Evolutionary conservation across 2,888 invertebrate genomes (phyloP), one percentile per base, ranked within the genome.

Genomic region (Drosophila algonquin): DNA sequence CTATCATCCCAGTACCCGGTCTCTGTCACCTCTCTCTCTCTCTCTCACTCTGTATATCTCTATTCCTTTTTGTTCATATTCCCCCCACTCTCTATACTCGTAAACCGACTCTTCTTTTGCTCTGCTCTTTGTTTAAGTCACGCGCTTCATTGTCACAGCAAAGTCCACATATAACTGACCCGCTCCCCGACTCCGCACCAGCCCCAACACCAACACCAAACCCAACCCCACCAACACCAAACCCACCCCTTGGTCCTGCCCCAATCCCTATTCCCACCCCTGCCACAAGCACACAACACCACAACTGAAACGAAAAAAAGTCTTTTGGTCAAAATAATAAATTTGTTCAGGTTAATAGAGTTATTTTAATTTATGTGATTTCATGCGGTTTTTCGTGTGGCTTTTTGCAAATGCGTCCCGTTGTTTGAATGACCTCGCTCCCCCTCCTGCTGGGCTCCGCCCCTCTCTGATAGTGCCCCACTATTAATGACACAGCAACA

Each of bases 321-420:
- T 56, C 59, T 76, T 74, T 79, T 89, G 79, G 76, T 80, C 85
- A 89, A 89, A 89, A 85, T 86, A 90, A 90, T 90, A 90, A 87
- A 90, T 90, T 90, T 88, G 89, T 90, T 90, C 79, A 84, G 89
- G 90, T 90, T 90, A 90, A 90, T 90, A 90, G 89, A 88, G 88
- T 81, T 85, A 90, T 90, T 90, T 90, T 83, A 88, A 87, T 90
- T 90, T 90, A 87, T 87, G 85, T 80, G 84, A 78, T 85, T 80
- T 83, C 87, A 89, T 89, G 89, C 75, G 85, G 85, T 84, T 89
- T 72, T 77, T 78, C 84, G 73, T 86, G 87, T 79, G 89, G 84
- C 83, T 87, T 82, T 73, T 85, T 78, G 77, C 83, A 86, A 83
- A 88, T 82, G 87, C 75, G 74, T 81, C 86, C 88, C 81, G 67